phyloP scores from a whole-genome alignment of 1,140 invertebrate genomes.

The Macrobrachium nipponense region DNA sequence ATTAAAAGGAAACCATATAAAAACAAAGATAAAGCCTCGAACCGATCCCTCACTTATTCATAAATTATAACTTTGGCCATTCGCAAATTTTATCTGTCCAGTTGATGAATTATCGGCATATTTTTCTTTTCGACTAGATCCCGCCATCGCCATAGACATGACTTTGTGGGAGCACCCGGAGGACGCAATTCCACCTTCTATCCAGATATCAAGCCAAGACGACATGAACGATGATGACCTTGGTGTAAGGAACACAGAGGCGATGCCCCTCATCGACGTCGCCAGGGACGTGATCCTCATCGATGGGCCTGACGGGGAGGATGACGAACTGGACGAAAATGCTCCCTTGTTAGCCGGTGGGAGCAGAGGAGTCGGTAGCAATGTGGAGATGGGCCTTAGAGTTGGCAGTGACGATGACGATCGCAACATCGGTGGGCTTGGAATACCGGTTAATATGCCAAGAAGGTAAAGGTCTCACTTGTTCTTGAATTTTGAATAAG shows the following conservation, averaged over 20 bases:
- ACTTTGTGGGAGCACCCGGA: constrained; percentile 33
- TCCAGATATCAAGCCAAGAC: not conserved
- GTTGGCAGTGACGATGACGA: not conserved
- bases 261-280: constrained; percentile 2
- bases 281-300: not conserved
- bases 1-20: too few relatives aligned
- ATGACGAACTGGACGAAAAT: constrained; percentile 7
- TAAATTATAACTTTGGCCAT: too few relatives aligned
- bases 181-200: not conserved
- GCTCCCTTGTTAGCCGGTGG: not conserved
- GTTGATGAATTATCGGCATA: too few relatives aligned
- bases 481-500: too few relatives aligned
- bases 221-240: not conserved
- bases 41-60: too few relatives aligned
- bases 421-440: not conserved
- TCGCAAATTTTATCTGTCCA: too few relatives aligned
- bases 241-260: not conserved
- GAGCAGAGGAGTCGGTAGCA: constrained; percentile 3
- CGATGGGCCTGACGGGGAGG: not conserved
- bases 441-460: constrained; percentile 4
- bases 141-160: constrained; percentile 24
- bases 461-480: constrained; percentile 3
- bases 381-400: not conserved
- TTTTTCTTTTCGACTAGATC: not conserved
- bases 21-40: too few relatives aligned